Base-by-base conservation (phyloP, 2,888 invertebrate genomes). In the Listrodromus nycthemerus region DNA sequence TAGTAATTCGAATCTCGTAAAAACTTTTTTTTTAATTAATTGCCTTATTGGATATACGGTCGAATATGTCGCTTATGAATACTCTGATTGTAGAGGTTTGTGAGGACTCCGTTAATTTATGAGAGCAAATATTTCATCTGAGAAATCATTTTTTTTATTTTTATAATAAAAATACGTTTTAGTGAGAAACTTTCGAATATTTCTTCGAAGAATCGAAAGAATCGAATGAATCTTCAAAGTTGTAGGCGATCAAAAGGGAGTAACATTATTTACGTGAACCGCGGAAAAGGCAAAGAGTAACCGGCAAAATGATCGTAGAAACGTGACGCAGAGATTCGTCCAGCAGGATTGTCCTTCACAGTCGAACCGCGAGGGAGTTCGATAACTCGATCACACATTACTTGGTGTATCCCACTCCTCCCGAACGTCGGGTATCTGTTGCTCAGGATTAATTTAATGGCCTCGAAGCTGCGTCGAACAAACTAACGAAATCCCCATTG, bases 401-500 rank as follows among this genome's bases (percentile, higher is more conserved):
- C 78, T 71, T 78, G 37, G 58, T 79, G 75, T 84, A 71, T 55
- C 71, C 48, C 52, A 67, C 8, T 50, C 55, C 76, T 8, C 55
- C 33, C 50, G 79, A 79, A 65, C 79, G 41, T 37, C 48, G n/a
- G 74, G 41, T 87, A 87, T 88, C 86, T 85, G 87, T 87, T 88
- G 87, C 85, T 78, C 76, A 73, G 80, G 75, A 90, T 90, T 90
- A 88, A 88, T 90, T 89, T 88, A 87, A 89, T 86, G 86, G 82
- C 77, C 75, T 66, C 78, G 79, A 61, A 55, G 63, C 41, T 61
- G 58, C 77, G 74, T 30, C 71, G 67, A 69, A 66, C 73, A 78
- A 85, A 87, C 69, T 77, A 78, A 75, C n/a, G 77, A 73, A 82
- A 86, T 83, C 70, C 79, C 61, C 33, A 24, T 55, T 69, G 30